Percentiles rank a stretch among this genome's conserved stretches.
Conservation (phyloP, 2,113 vertebrate species). For the Terrapene triunguis region DNA sequence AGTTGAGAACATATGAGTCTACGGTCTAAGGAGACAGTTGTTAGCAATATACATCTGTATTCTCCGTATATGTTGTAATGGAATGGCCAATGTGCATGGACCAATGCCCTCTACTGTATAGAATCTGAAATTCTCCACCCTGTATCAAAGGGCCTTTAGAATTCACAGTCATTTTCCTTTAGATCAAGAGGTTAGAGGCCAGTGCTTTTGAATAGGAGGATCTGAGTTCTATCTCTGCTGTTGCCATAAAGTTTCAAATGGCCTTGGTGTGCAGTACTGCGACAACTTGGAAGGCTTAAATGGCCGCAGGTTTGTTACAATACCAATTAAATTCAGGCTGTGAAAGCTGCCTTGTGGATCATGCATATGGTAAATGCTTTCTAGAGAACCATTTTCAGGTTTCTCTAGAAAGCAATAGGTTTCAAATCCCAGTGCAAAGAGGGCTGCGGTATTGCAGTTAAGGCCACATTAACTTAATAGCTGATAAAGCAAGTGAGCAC, state of each 20-base stretch:
- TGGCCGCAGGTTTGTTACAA: neutral
- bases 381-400: neutral
- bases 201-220: neutral
- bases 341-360: rapidly evolving
- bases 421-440: neutral
- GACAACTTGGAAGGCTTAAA: neutral
- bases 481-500: rapidly evolving
- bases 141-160: neutral
- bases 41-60: rapidly evolving
- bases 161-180: neutral
- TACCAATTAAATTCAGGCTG: neutral
- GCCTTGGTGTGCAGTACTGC: rapidly evolving
- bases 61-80: neutral
- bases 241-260: rapidly evolving
- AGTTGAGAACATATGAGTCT: rapidly evolving
- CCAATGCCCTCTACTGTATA: neutral
- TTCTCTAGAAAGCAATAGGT: rapidly evolving
- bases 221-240: neutral
- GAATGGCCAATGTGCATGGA: too few species aligned
- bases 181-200: neutral
- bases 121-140: neutral
- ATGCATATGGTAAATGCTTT: neutral
- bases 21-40: neutral
- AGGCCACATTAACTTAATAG: rapidly evolving
- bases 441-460: neutral